Evolutionary conservation across 2,797 vertebrate genomes (phyloP).

Genomic region (Pitangus sulphuratus): DNA sequence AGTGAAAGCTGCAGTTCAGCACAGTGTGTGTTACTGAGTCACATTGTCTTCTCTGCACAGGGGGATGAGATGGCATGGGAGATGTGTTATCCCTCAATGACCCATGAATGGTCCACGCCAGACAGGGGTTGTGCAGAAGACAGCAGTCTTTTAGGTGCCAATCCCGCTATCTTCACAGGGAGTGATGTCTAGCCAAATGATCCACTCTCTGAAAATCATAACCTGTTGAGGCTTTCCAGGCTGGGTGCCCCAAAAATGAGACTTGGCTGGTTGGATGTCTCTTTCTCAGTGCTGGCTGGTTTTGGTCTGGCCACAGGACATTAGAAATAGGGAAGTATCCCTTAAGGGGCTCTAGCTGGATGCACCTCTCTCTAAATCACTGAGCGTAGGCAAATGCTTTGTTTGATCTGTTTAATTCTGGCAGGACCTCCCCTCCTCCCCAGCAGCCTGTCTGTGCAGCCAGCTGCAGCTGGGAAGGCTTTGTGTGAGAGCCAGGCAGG

Average conservation of each 20-base stretch:
- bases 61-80: neutral
- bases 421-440: neutral
- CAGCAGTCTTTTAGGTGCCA: neutral
- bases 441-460: neutral
- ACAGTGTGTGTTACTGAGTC: neutral
- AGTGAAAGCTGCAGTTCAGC: neutral
- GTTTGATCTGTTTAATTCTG: neutral
- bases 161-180: neutral
- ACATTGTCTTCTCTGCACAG: neutral
- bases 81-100: neutral
- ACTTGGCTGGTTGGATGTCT: neutral
- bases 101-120: rapidly evolving
- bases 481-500: neutral
- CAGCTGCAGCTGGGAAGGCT: neutral
- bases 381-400: neutral
- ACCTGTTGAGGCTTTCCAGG: neutral
- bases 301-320: neutral
- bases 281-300: neutral
- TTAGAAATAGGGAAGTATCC: neutral
- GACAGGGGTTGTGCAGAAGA: neutral
- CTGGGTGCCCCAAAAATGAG: neutral
- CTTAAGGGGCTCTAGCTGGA: neutral
- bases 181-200: neutral
- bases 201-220: neutral
- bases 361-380: neutral